Percentiles rank a stretch among this genome's conserved stretches.
phyloP scores from a whole-genome alignment of 2,113 vertebrate species.

The Varanus komodoensis region DNA sequence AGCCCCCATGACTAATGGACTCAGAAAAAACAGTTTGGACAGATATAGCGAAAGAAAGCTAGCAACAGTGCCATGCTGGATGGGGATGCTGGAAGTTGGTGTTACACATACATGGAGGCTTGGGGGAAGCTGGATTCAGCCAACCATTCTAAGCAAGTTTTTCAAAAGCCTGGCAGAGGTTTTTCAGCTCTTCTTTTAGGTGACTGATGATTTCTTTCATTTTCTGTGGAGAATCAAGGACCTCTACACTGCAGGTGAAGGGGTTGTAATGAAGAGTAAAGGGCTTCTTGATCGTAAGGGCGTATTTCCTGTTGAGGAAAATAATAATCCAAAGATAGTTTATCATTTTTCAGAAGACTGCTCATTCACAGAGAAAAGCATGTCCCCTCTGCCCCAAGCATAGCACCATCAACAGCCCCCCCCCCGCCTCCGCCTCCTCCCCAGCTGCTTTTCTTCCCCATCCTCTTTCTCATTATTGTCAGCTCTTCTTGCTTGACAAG shows the following conservation, averaged over 20 bases:
- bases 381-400: background rate
- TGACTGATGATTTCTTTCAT: slow-evolving; percentile 76
- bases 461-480: too few relatives aligned
- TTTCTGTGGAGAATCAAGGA: slow-evolving; percentile 80
- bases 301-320: slow-evolving; percentile 76
- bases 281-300: slow-evolving; percentile 78
- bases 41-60: too few relatives aligned
- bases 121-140: background rate
- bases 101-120: too few relatives aligned
- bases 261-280: slow-evolving; percentile 80
- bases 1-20: too few relatives aligned
- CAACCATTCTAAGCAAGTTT: slow-evolving; percentile 67
- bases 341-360: background rate
- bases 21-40: too few relatives aligned
- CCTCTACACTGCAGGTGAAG: slow-evolving; percentile 79
- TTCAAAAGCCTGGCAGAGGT: slow-evolving; percentile 79
- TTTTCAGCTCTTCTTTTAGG: slow-evolving; percentile 80
- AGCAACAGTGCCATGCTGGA: too few relatives aligned
- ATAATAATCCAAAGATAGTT: background rate
- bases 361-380: background rate
- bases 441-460: too few relatives aligned
- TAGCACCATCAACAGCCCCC: too few relatives aligned
- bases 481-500: too few relatives aligned
- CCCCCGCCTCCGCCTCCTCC: too few relatives aligned
- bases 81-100: too few relatives aligned